Evolutionary conservation across 2,113 vertebrate species (phyloP).

Genomic region (Vimba vimba): DNA sequence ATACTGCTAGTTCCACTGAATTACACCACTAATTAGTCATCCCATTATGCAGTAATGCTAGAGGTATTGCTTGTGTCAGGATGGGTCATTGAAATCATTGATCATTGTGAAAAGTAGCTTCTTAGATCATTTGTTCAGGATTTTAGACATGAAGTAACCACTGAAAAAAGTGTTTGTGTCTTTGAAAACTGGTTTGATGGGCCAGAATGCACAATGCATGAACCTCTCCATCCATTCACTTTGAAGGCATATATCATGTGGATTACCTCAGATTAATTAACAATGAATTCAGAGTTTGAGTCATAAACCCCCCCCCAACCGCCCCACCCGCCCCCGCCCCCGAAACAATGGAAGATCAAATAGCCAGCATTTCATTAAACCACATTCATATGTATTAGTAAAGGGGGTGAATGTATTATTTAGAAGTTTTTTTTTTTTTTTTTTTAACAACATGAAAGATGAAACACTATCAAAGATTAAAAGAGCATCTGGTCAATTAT

Average conservation of each 20-base stretch:
- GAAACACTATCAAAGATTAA: slow-evolving; percentile 44
- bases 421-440: not conserved
- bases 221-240: not conserved
- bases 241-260: not conserved
- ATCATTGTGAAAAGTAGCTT: not conserved
- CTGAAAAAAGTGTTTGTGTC: not conserved
- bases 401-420: slow-evolving; percentile 29
- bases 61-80: not conserved
- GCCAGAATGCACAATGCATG: not conserved
- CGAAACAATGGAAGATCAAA: slow-evolving; percentile 41
- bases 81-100: not conserved
- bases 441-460: slow-evolving; percentile 6
- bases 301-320: not conserved
- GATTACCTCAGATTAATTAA: not conserved
- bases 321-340: too few species aligned
- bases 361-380: slow-evolving; percentile 18
- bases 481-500: slow-evolving; percentile 38
- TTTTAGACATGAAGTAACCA: not conserved
- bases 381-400: slow-evolving; percentile 37
- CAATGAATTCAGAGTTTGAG: not conserved
- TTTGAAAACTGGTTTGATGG: not conserved
- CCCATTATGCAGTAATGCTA: slow-evolving; percentile 4
- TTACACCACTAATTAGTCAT: slow-evolving; percentile 36
- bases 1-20: not conserved
- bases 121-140: not conserved